Percentiles rank a stretch among this genome's conserved stretches.
phyloP scores from a whole-genome alignment of 1,140 invertebrate genomes.

The Heliconius congener region DNA sequence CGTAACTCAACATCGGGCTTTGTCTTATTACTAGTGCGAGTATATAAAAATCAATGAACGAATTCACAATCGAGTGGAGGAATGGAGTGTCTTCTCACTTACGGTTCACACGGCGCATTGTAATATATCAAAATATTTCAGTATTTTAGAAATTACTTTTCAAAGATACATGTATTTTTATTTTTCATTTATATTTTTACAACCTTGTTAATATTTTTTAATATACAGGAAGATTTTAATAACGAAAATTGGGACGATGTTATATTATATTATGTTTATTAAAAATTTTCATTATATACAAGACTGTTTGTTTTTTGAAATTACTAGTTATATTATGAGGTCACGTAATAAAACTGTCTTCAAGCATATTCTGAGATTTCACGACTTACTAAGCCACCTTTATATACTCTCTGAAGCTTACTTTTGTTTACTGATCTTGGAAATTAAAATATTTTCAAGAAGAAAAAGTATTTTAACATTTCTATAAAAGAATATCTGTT shows the following conservation, averaged over 20 bases:
- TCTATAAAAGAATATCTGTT: not conserved
- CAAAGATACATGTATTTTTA: not conserved
- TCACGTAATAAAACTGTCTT: not conserved
- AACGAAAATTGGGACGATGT: not conserved
- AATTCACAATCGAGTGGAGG: no score
- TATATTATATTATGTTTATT: not conserved
- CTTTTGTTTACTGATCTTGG: constrained; percentile 10
- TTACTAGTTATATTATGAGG: constrained; percentile 7
- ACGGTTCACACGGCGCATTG: no score
- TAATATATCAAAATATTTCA: no score
- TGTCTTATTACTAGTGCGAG: not conserved
- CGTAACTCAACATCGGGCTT: no score
- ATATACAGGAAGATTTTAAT: not conserved
- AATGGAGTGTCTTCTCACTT: no score
- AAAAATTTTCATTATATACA: constrained; percentile 1
- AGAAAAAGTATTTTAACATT: not conserved
- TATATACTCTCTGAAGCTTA: not conserved
- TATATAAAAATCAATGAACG: not conserved
- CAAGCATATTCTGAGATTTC: not conserved
- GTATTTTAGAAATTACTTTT: no score
- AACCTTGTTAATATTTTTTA: not conserved
- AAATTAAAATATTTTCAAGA: not conserved
- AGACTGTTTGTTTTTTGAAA: not conserved
- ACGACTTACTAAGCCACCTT: not conserved
- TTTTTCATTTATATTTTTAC: not conserved